Conservation (phyloP, 2,113 vertebrate species). For the Chunga burmeisteri region DNA sequence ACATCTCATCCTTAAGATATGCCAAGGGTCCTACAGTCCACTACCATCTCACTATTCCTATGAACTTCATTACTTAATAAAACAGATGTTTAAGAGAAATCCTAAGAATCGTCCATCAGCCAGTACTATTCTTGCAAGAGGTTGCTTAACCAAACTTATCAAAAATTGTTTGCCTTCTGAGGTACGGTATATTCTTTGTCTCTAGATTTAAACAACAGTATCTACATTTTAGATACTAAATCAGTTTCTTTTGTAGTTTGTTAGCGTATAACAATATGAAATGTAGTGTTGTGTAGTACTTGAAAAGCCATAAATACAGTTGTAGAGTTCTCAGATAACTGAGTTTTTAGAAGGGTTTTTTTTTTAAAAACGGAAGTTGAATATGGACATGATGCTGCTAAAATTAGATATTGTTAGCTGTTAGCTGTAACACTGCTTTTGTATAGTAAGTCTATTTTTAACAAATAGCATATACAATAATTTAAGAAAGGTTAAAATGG, state of each 20-base stretch:
- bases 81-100: slow-evolving; percentile 91
- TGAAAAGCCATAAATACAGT: not conserved
- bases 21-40: slow-evolving; percentile 83
- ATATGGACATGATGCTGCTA: not conserved
- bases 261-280: not conserved
- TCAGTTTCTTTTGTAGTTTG: not conserved
- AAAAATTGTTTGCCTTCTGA: slow-evolving; percentile 71
- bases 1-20: slow-evolving; percentile 91
- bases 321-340: not conserved
- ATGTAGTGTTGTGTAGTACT: not conserved
- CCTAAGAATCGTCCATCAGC: slow-evolving; percentile 87
- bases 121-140: slow-evolving; percentile 84
- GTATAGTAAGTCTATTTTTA: not conserved
- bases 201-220: not conserved
- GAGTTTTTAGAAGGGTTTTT: not conserved
- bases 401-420: not conserved
- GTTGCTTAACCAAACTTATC: slow-evolving; percentile 73
- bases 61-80: slow-evolving; percentile 86
- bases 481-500: not conserved
- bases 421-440: not conserved
- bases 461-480: not conserved
- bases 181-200: slow-evolving; percentile 63
- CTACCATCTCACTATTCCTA: slow-evolving; percentile 85
- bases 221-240: not conserved
- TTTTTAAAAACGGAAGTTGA: not conserved